These are phyloP conservation scores for Megaceryle alcyon DNA, from an alignment of 2,797 vertebrate species.

Conservation along the genomic window DNA sequence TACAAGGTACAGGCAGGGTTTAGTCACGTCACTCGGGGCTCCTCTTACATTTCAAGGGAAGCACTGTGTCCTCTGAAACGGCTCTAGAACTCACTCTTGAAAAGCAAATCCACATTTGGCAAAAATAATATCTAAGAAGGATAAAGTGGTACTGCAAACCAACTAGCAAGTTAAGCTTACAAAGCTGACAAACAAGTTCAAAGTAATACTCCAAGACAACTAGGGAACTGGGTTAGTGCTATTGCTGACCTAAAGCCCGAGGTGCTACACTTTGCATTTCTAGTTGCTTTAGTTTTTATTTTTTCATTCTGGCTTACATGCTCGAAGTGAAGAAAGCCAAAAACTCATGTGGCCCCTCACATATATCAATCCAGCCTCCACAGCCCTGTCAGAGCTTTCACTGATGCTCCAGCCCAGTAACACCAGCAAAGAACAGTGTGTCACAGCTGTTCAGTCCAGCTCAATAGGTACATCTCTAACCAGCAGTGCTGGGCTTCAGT, in stretches of 20 bases:
- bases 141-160: not conserved
- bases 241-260: not conserved
- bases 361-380: accelerated
- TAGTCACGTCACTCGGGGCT: not conserved
- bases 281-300: not conserved
- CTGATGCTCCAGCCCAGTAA: not conserved
- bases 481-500: not conserved
- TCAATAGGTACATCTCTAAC: not conserved
- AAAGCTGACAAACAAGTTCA: not conserved
- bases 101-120: not conserved
- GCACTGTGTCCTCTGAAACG: not conserved
- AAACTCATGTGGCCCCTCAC: accelerated
- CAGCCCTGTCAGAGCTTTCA: not conserved
- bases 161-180: not conserved
- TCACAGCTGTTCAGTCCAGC: not conserved
- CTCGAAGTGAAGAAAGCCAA: not conserved
- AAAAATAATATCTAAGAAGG: not conserved
- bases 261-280: not conserved
- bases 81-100: not conserved
- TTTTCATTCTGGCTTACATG: not conserved
- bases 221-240: not conserved
- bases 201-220: not conserved
- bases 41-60: not conserved
- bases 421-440: not conserved
- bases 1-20: not conserved